phyloP scores from a whole-genome alignment of 1,140 invertebrate genomes.

The Agrilus planipennis region DNA sequence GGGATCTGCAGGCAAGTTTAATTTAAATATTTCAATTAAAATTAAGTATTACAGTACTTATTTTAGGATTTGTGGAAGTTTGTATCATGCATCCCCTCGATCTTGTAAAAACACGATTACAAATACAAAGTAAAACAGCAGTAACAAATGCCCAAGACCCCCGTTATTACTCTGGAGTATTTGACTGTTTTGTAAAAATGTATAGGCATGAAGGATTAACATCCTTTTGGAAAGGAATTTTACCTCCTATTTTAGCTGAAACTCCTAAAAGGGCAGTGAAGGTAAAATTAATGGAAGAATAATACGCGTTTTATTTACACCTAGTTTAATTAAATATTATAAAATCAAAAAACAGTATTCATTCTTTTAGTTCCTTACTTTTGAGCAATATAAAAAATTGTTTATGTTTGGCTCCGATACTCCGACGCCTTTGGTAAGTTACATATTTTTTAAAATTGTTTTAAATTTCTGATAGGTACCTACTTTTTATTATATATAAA shows the following conservation, averaged over 20 bases:
- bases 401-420: constrained; percentile 63
- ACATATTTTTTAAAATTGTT: constrained; percentile 2
- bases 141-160: constrained; percentile 36
- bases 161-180: constrained; percentile 60
- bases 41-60: constrained; percentile 6
- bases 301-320: constrained; percentile 13
- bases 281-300: constrained; percentile 29
- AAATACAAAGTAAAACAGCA: constrained; percentile 50
- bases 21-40: constrained; percentile 2
- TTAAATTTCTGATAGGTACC: no score
- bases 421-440: constrained; percentile 57
- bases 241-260: constrained; percentile 87
- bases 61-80: constrained; percentile 87
- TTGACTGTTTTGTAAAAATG: constrained; percentile 83
- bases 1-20: constrained; percentile 61
- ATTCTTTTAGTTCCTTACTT: constrained; percentile 65
- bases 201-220: constrained; percentile 67
- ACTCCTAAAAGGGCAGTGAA: constrained; percentile 90
- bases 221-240: constrained; percentile 83
- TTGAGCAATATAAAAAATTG: constrained; percentile 82
- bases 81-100: constrained; percentile 94
- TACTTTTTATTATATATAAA: no score
- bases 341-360: neutral
- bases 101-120: constrained; percentile 80
- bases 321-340: no score